Evolutionary conservation across 2,888 invertebrate species (phyloP).

Genomic region (Cenopis cana): DNA sequence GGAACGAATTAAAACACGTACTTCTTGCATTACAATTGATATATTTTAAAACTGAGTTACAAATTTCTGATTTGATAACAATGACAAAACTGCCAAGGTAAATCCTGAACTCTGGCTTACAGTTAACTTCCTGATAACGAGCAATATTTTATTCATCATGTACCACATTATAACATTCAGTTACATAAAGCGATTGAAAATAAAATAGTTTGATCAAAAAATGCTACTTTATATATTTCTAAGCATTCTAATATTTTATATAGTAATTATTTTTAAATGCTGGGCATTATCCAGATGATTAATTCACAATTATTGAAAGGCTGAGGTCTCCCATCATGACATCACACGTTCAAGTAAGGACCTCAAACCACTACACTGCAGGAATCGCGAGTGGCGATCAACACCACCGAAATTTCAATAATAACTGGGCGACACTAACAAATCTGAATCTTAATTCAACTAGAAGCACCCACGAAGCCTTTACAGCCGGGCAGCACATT

Average conservation of each 20-base stretch:
- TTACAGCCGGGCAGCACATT: neutral
- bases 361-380: constrained; percentile 28
- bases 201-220: constrained; percentile 81
- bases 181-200: constrained; percentile 78
- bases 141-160: constrained; percentile 72
- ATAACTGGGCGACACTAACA: neutral
- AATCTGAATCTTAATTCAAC: constrained; percentile 15
- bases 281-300: constrained; percentile 75
- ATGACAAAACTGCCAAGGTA: constrained; percentile 73
- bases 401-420: constrained; percentile 24
- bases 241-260: constrained; percentile 81
- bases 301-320: constrained; percentile 47
- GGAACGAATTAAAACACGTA: constrained; percentile 57
- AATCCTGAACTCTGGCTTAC: constrained; percentile 65
- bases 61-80: constrained; percentile 77
- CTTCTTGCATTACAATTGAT: constrained; percentile 73
- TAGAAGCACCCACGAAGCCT: constrained; percentile 26
- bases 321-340: constrained; percentile 24
- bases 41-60: constrained; percentile 84
- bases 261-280: constrained; percentile 82
- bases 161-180: constrained; percentile 73
- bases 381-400: constrained; percentile 33
- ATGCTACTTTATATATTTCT: constrained; percentile 79
- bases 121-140: constrained; percentile 68
- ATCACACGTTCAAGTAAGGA: constrained; percentile 23